These are phyloP conservation scores for Drosophila yooni DNA, from an alignment of 2,888 invertebrate species.

Conservation along the genomic window DNA sequence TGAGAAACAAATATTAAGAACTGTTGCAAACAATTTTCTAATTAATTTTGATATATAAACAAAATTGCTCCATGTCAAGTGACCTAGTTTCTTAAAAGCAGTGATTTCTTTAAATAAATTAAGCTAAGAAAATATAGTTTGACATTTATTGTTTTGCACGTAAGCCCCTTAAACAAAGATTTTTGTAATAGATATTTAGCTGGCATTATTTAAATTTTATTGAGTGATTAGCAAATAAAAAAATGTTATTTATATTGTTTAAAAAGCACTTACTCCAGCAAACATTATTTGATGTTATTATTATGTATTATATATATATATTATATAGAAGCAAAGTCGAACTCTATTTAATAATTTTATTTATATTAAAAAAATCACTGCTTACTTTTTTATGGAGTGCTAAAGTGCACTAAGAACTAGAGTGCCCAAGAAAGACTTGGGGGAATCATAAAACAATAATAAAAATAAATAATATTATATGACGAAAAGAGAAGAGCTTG, in stretches of 20 bases:
- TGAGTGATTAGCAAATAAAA: not conserved
- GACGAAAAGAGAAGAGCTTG: conserved; percentile 5
- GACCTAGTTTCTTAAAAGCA: not conserved
- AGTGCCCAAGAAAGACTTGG: not conserved
- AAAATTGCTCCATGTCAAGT: not conserved
- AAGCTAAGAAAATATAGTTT: not conserved
- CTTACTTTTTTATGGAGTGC: not conserved
- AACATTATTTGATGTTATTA: not conserved
- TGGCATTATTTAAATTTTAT: not conserved
- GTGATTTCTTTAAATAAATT: not conserved
- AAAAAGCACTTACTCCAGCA: not conserved
- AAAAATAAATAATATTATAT: conserved; percentile 29
- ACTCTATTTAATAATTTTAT: not conserved
- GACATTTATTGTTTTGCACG: not conserved
- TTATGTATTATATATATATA: not conserved
- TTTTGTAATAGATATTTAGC: not conserved
- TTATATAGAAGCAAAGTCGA: not conserved
- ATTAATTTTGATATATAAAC: not conserved
- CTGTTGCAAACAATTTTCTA: not conserved
- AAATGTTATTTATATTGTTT: not conserved
- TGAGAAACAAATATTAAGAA: not conserved
- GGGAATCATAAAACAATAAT: conserved; percentile 19
- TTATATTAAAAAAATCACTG: not conserved
- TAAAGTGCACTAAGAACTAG: conserved; percentile 4
- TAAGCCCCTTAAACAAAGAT: not conserved